Percentiles rank a stretch among this genome's conserved stretches.
phyloP scores from a whole-genome alignment of 2,113 vertebrate genomes.

The Pachyramphus minor region DNA sequence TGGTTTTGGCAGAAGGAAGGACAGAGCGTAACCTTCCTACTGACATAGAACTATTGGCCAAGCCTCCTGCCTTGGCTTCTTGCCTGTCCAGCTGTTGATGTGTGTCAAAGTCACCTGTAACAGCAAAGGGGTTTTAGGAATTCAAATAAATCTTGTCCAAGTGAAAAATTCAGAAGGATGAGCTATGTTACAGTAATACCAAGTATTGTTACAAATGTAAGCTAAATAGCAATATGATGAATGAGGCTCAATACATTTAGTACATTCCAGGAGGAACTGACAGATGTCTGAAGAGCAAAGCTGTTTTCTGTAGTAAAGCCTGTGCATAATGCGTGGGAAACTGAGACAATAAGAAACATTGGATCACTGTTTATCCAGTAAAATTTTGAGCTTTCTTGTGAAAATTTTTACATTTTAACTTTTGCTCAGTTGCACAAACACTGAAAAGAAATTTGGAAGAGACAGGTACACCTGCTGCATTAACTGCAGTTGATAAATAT shows the following conservation, averaged over 20 bases:
- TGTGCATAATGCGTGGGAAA: not conserved
- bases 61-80: not conserved
- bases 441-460: not conserved
- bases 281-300: not conserved
- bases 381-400: not conserved
- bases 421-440: not conserved
- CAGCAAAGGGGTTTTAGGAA: not conserved
- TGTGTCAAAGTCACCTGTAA: not conserved
- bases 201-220: not conserved
- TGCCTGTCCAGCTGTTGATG: slow-evolving; percentile 10
- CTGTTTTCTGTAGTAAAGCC: not conserved
- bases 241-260: not conserved
- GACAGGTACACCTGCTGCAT: slow-evolving; percentile 8
- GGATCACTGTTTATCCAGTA: not conserved
- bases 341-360: not conserved
- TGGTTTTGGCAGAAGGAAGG: not conserved
- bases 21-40: not conserved
- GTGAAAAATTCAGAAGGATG: not conserved
- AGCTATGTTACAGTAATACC: not conserved
- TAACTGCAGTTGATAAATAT: slow-evolving; percentile 18
- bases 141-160: not conserved
- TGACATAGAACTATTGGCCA: not conserved
- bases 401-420: not conserved
- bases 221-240: not conserved
- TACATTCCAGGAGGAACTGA: not conserved